Conservation (phyloP, 2,113 vertebrate genomes). For the Zosterops pallidus region DNA sequence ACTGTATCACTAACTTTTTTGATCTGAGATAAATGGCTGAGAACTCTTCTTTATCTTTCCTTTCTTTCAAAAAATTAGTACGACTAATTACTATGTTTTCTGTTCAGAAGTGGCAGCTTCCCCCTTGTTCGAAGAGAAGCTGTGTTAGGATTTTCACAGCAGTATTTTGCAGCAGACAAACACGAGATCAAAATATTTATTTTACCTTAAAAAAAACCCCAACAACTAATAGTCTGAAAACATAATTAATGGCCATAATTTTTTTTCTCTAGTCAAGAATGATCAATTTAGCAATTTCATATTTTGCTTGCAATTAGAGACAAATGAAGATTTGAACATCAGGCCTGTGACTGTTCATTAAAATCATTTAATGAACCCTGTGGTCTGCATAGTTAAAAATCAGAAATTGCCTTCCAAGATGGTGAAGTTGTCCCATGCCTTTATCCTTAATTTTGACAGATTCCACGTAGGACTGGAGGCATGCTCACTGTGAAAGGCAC, state of each 20-base stretch:
- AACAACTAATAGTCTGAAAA: neutral
- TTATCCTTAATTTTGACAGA: conserved; percentile 46
- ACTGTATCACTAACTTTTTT: neutral
- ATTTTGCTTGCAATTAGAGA: conserved; percentile 11
- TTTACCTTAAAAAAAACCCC: neutral
- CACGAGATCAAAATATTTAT: neutral
- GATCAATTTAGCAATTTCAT: neutral
- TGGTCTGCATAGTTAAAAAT: conserved; percentile 37
- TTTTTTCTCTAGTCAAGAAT: neutral
- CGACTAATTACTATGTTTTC: neutral
- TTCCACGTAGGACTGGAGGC: neutral
- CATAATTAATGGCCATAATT: neutral
- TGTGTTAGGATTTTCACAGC: neutral
- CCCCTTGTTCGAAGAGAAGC: neutral
- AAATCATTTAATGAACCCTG: conserved; percentile 19
- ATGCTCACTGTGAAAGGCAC: neutral
- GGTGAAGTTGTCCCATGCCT: conserved; percentile 13
- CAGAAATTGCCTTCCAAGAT: neutral
- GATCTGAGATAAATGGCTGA: neutral
- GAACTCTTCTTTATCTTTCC: neutral
- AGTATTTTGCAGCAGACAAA: neutral
- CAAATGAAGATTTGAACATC: neutral
- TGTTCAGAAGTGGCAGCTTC: neutral
- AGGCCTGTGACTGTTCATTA: conserved; percentile 27
- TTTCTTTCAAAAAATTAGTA: conserved; percentile 6